phyloP scores from a whole-genome alignment of 2,888 invertebrate genomes.

The Griposia aprilina region DNA sequence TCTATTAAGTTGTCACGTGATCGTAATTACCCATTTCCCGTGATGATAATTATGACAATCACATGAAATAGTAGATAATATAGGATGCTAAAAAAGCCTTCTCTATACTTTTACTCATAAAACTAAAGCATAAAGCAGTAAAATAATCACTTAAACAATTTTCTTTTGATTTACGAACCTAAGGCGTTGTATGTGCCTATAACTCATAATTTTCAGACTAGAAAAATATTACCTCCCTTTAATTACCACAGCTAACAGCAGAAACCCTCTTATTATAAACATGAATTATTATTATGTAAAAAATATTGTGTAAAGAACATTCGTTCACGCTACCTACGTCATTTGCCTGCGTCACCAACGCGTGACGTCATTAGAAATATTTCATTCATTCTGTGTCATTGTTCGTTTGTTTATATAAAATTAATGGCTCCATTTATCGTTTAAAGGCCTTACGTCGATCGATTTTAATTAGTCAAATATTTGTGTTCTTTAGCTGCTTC shows the following conservation, averaged over 20 bases:
- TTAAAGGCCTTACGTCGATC: conserved; percentile 23
- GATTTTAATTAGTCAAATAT: conserved; percentile 40
- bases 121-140: conserved; percentile 32
- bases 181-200: conserved; percentile 28
- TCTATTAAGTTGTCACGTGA: neutral
- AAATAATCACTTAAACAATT: conserved; percentile 43
- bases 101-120: neutral
- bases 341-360: conserved; percentile 44
- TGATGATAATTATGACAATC: neutral
- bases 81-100: neutral
- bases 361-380: conserved; percentile 57
- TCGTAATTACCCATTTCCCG: neutral
- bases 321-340: conserved; percentile 45
- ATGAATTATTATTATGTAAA: conserved; percentile 52
- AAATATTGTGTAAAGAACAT: conserved; percentile 21
- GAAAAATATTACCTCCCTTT: conserved; percentile 52
- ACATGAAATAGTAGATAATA: neutral
- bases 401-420: conserved; percentile 40
- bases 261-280: conserved; percentile 43
- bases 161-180: conserved; percentile 47
- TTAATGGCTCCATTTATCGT: conserved; percentile 48
- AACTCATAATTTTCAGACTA: conserved; percentile 52
- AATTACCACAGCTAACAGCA: conserved; percentile 47
- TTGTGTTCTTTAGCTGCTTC: conserved; percentile 22
- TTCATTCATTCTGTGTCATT: conserved; percentile 39